Percentiles rank a stretch among this genome's conserved stretches.
Evolutionary conservation across 2,113 vertebrate species (phyloP).

Genomic region (Cyanoliseus patagonus): DNA sequence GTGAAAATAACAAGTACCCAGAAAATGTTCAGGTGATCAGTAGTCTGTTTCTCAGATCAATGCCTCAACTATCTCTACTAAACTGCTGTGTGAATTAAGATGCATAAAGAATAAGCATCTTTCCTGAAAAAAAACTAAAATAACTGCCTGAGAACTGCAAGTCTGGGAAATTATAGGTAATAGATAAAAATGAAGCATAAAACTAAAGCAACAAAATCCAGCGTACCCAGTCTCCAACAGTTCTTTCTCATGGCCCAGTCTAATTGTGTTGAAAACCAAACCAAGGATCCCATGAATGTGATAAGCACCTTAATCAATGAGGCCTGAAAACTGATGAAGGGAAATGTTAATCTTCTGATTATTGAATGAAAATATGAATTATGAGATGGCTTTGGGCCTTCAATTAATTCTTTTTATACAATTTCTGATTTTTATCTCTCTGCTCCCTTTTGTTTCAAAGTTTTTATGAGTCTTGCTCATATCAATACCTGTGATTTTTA

Average conservation of each 20-base stretch:
- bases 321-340: background rate
- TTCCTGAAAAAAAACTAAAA: background rate
- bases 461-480: background rate
- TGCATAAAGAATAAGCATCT: background rate
- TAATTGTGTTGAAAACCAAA: background rate
- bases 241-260: background rate
- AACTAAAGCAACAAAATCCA: background rate
- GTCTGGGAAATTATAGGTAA: background rate
- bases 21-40: constrained; percentile 17
- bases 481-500: background rate
- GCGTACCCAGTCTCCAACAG: background rate
- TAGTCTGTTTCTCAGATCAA: background rate
- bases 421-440: background rate
- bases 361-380: background rate
- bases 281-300: background rate
- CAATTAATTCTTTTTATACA: background rate
- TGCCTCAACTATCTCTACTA: background rate
- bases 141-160: background rate
- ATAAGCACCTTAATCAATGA: background rate
- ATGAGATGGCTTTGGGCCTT: background rate
- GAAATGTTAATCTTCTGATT: background rate
- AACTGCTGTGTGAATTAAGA: background rate
- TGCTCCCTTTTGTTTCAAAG: background rate
- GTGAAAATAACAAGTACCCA: background rate
- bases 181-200: background rate